These are phyloP conservation scores for Limanda limanda DNA, from an alignment of 2,113 vertebrate species.

Conservation along the genomic window DNA sequence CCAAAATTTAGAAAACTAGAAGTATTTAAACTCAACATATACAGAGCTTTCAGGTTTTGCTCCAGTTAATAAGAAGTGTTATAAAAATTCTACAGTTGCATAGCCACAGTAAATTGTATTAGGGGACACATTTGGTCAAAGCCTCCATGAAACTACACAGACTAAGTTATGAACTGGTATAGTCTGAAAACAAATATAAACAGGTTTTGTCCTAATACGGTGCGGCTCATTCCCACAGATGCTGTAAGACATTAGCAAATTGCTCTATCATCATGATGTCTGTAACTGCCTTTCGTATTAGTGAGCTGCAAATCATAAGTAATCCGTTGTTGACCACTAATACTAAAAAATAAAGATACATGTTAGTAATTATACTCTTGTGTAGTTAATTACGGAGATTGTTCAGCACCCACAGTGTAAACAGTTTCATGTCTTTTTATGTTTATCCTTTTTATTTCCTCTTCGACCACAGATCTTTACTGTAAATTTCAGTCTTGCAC, in stretches of 20 bases:
- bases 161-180: neutral
- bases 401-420: neutral
- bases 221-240: too few species aligned
- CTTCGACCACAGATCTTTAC: neutral
- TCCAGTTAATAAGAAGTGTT: neutral
- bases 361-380: too few species aligned
- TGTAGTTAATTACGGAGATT: too few species aligned
- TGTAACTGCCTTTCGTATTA: neutral
- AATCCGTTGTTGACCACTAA: too few species aligned
- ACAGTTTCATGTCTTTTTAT: neutral
- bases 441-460: neutral
- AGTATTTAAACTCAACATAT: neutral
- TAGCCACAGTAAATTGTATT: neutral
- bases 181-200: neutral
- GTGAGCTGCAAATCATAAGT: too few species aligned
- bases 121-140: too few species aligned
- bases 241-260: too few species aligned
- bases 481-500: slow-evolving; percentile 8
- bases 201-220: neutral
- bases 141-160: too few species aligned
- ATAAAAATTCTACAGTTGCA: neutral
- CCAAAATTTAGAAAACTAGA: neutral
- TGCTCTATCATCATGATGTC: neutral
- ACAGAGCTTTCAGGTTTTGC: neutral
- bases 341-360: too few species aligned